phyloP scores from a whole-genome alignment of 2,888 invertebrate species.

The Deilephila elpenor region DNA sequence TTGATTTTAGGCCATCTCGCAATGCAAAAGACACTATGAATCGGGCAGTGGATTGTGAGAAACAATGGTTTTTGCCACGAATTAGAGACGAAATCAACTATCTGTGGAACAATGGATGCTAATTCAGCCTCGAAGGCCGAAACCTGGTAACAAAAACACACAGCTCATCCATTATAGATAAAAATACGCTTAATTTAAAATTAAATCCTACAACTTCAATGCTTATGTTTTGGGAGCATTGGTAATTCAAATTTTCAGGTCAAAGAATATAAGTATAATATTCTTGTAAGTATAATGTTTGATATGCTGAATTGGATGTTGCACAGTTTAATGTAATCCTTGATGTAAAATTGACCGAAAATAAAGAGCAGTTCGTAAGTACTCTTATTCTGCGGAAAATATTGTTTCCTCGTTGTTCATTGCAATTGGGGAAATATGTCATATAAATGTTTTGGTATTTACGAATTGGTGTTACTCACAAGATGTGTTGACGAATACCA shows the following conservation, averaged over 20 bases:
- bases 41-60: slow-evolving; percentile 65
- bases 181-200: slow-evolving; percentile 36
- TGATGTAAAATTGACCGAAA: neutral
- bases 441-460: slow-evolving; percentile 45
- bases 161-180: slow-evolving; percentile 30
- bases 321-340: neutral
- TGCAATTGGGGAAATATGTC: slow-evolving; percentile 50
- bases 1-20: slow-evolving; percentile 38
- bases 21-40: slow-evolving; percentile 72
- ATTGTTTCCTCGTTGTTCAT: slow-evolving; percentile 38
- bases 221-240: neutral
- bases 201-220: neutral
- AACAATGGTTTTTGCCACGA: slow-evolving; percentile 72
- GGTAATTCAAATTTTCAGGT: too few species aligned
- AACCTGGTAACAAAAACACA: slow-evolving; percentile 62
- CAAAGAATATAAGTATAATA: too few species aligned
- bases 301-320: too few species aligned
- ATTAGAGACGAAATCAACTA: slow-evolving; percentile 77
- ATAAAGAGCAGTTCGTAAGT: neutral
- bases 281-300: too few species aligned
- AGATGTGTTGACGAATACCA: slow-evolving; percentile 69
- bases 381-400: too few species aligned
- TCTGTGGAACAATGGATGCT: slow-evolving; percentile 78
- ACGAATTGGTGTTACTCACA: slow-evolving; percentile 55
- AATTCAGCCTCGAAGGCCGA: slow-evolving; percentile 76